These are phyloP conservation scores for Mizuhopecten yessoensis DNA, from an alignment of 1,140 invertebrate species.

Conservation along the genomic window DNA sequence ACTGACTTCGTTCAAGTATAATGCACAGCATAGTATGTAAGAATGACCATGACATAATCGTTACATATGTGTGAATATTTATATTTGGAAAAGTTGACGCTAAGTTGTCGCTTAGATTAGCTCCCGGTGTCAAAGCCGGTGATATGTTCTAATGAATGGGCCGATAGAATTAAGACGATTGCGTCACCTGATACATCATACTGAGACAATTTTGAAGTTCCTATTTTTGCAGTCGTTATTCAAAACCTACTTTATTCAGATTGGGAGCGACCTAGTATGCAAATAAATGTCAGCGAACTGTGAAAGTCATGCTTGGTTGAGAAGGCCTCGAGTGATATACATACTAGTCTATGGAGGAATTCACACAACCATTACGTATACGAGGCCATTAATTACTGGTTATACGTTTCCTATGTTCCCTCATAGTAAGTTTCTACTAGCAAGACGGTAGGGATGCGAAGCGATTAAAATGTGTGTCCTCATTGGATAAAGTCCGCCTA, in stretches of 20 bases:
- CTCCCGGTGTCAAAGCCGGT: not conserved
- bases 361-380: constrained; percentile 16
- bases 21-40: not conserved
- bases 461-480: not conserved
- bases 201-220: not conserved
- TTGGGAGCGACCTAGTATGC: constrained; percentile 31
- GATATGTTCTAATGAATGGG: constrained; percentile 9
- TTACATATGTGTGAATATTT: not conserved
- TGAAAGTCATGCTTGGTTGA: constrained; percentile 15
- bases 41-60: not conserved
- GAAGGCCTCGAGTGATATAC: constrained; percentile 24
- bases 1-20: not conserved
- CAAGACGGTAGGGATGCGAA: constrained; percentile 4
- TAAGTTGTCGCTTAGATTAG: constrained; percentile 26
- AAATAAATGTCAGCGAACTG: constrained; percentile 19
- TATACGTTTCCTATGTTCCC: not conserved
- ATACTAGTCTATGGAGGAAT: not conserved
- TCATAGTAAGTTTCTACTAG: not conserved
- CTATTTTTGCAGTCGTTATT: not conserved
- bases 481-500: not conserved
- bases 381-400: constrained; percentile 8
- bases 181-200: not conserved
- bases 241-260: not conserved
- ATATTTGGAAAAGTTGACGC: constrained; percentile 3
- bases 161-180: not conserved